A percentile compares a stretch with the other conserved stretches of the same genome.
These are phyloP conservation scores for Lycodopsis pacificus DNA, from an alignment of 2,797 vertebrate species.

Conservation along the genomic window DNA sequence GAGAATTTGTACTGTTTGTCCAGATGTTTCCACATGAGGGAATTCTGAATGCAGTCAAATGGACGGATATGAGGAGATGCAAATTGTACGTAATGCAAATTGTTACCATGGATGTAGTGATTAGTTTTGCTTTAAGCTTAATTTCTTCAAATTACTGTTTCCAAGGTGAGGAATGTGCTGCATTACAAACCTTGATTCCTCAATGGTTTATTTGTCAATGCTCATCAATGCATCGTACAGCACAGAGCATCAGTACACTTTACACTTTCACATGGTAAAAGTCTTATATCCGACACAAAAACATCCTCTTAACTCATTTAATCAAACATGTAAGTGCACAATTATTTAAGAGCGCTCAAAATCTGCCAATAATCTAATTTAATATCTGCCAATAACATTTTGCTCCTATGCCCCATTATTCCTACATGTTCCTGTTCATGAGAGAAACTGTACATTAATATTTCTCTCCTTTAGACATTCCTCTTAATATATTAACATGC, in stretches of 20 bases:
- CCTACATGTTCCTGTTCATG: constrained; percentile 17
- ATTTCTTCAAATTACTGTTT: background rate
- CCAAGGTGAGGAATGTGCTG: background rate
- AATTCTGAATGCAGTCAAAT: too few species aligned
- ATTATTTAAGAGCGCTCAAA: too few species aligned
- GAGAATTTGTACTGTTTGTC: constrained; percentile 34
- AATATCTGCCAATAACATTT: constrained; percentile 20
- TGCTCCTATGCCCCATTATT: background rate
- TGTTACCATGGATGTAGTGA: background rate
- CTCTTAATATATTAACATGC: constrained; percentile 54
- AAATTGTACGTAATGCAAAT: too few species aligned
- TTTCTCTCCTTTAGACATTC: constrained; percentile 16
- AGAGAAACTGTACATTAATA: constrained; percentile 36
- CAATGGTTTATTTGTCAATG: constrained; percentile 22
- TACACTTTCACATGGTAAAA: too few species aligned
- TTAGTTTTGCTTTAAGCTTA: background rate
- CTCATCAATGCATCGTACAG: background rate
- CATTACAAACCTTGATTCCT: background rate
- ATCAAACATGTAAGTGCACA: too few species aligned
- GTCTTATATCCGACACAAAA: too few species aligned
- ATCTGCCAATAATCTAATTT: background rate
- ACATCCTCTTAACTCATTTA: too few species aligned
- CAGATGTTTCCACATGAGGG: background rate
- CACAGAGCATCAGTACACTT: too few species aligned
- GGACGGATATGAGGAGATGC: too few species aligned